Percentiles rank a stretch among this genome's conserved stretches.
Conservation (phyloP, 2,888 invertebrate species). For the Hybos culiciformis region DNA sequence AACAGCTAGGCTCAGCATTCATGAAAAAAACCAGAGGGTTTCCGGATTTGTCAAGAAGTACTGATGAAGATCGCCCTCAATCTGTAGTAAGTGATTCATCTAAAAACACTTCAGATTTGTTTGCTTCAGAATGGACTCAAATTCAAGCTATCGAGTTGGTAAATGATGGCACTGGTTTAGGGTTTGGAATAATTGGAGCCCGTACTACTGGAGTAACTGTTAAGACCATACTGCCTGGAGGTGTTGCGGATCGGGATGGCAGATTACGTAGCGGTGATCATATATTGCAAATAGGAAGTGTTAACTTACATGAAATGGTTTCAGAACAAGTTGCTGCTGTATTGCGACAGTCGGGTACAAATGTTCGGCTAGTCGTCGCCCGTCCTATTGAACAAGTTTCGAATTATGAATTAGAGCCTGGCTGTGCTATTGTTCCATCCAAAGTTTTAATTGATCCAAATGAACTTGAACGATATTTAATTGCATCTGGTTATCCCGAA, state of each 20-base stretch:
- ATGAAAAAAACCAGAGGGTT: constrained; percentile 56
- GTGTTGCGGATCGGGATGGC: constrained; percentile 95
- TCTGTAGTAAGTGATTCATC: constrained; percentile 54
- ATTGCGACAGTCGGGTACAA: constrained; percentile 85
- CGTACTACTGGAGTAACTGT: constrained; percentile 98
- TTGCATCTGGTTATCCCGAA: constrained; percentile 69
- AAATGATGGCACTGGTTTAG: constrained; percentile 95
- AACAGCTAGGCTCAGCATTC: constrained; percentile 17
- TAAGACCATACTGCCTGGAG: constrained; percentile 94
- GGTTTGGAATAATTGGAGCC: constrained; percentile 96
- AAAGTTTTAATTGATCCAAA: constrained; percentile 74
- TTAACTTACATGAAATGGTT: constrained; percentile 89
- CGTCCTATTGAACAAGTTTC: constrained; percentile 66
- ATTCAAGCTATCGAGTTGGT: constrained; percentile 94
- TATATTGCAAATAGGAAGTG: constrained; percentile 88
- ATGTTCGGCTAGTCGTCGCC: constrained; percentile 88
- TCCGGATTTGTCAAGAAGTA: constrained; percentile 16
- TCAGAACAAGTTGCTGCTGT: constrained; percentile 96
- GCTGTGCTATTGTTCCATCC: constrained; percentile 48
- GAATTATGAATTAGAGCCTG: constrained; percentile 40
- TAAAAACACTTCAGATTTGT: constrained; percentile 55
- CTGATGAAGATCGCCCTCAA: constrained; percentile 43
- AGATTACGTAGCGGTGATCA: constrained; percentile 95
- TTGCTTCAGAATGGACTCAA: constrained; percentile 87
- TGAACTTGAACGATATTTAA: constrained; percentile 71